Evolutionary conservation across 2,888 invertebrate genomes (phyloP), one percentile per base, ranked within the genome.

Genomic region (Zygothrica quintamaculata): DNA sequence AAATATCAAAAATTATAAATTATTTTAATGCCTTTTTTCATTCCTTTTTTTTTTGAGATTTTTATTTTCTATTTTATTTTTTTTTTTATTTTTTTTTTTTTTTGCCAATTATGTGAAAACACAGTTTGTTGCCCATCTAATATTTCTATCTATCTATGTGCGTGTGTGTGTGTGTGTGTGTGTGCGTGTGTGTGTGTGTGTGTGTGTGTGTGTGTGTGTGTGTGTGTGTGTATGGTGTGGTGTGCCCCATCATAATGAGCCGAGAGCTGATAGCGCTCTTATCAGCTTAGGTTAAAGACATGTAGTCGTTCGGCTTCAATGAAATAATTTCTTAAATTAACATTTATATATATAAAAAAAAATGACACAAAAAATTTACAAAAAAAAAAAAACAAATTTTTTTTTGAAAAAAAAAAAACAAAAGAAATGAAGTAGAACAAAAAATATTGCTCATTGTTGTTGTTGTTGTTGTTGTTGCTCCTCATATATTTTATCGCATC

Each of bases 251-350:
- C 73, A 69, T 82, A 74, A 82, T 82, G 77, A 75, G 68, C 62
- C 42, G 64, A 37, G 59, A 50, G 59, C 65, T 68, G 61, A 68
- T 68, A 69, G 50, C 36, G 15, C 53, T 43, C 65, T 80, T 80
- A 80, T 80, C 79, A 77, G 65, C 43, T 55, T 77, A n/a, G n/a
- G 73, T 69, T 72, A 72, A 72, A 73, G 72, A 73, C 68, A 73
- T 73, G 68, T 59, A 56, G 58, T 46, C 67, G 67, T 52, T 75
- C 69, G 55, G 71, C 71, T 74, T 55, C 72, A 67, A 77, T 80
- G 81, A 80, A 85, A 85, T 82, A 77, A 81, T 81, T 81, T 85
- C 79, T 78, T 79, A 77, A 81, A 79, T 79, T 82, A 85, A 79
- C 65, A 74, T 67, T 82, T 74, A 46, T 42, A 50, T 39, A 47